These are phyloP conservation scores for Oostethus manadensis DNA, from an alignment of 2,113 vertebrate genomes.

Conservation along the genomic window DNA sequence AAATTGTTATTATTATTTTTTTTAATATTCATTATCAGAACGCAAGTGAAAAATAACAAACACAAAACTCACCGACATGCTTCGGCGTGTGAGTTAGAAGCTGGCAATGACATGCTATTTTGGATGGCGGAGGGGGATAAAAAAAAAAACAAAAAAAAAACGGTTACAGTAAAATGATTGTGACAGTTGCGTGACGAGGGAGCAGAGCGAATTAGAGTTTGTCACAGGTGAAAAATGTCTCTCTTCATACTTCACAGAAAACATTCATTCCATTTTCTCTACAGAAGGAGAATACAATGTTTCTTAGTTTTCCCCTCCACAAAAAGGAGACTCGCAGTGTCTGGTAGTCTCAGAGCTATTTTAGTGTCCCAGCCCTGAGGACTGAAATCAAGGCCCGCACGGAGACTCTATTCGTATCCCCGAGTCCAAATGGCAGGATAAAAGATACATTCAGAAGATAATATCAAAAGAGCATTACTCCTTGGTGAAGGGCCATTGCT, in stretches of 20 bases:
- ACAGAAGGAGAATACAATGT: constrained; percentile 38
- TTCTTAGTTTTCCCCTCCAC: constrained; percentile 16
- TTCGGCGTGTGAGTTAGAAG: background rate
- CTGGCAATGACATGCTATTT: constrained; percentile 13
- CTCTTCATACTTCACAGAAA: constrained; percentile 37
- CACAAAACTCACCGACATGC: constrained; percentile 5
- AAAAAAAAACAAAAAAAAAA: constrained; percentile 6
- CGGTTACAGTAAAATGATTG: constrained; percentile 28
- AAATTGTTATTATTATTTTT: too few relatives aligned
- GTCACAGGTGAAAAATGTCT: constrained; percentile 43
- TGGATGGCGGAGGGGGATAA: constrained; percentile 16
- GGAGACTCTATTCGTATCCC: too few relatives aligned
- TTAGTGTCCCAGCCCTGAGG: constrained; percentile 16
- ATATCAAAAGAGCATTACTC: too few relatives aligned
- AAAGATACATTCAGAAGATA: too few relatives aligned
- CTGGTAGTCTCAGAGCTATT: constrained; percentile 36
- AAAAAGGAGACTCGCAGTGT: constrained; percentile 28
- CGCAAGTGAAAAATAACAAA: too few relatives aligned
- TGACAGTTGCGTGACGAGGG: constrained; percentile 37
- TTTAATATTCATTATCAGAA: too few relatives aligned
- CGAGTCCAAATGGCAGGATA: too few relatives aligned
- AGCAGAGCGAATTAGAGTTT: constrained; percentile 47
- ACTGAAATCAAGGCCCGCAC: constrained; percentile 15
- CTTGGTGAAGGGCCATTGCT: too few relatives aligned
- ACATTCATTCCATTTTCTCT: constrained; percentile 33